Base-by-base conservation (phyloP, 35 echinoderm and acorn worm genomes). In the Chiridota heheva region DNA sequence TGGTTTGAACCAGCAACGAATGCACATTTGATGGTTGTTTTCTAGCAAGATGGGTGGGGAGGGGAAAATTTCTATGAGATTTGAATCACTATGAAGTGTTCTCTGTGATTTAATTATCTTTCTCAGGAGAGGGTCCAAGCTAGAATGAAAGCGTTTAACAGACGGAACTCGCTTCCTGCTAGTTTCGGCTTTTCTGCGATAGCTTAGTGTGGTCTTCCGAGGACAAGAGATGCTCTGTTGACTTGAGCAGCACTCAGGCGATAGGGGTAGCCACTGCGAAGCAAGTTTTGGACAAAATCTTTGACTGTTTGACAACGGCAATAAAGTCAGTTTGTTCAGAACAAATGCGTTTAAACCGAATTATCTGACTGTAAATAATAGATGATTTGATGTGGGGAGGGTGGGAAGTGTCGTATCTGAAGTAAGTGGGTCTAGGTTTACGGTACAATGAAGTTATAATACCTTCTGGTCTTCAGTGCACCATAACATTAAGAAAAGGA, bases 401-500 rank as follows among this genome's bases (percentile, higher is more conserved):
- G 31, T 68, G 64, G 64, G 40, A 68, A 35, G 31, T 68, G 22
- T 30, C 12, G n/a, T 68, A 68, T 13, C 40, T 28, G 22, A 28
- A 37, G 31, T 68, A 68, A 37, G 25, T 28, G 34, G 5, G 64
- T 6, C 27, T 37, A 30, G 34, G 15, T 55, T 15, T 55, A 25
- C 15, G 49, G 15, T 55, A 17, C 0, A 18, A 31, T 16, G 60
- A 28, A 31, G 12, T 63, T 63, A 12, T 13, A 28, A 63, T 20
- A 2, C 60, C 60, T 63, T 20, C 12, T 63, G n/a, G 2, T 8
- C 20, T 63, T n/a, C n/a, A 31, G 60, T 31, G n/a, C 28, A 63
- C 60, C 60, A 63, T 63, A 63, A 63, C 60, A 63, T 63, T 31
- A 20, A 63, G 60, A 31, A 63, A 63, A 26, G 60, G 60, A 63